Conservation (phyloP, 2,113 vertebrate genomes). For the Pelecanoides urinatrix region DNA sequence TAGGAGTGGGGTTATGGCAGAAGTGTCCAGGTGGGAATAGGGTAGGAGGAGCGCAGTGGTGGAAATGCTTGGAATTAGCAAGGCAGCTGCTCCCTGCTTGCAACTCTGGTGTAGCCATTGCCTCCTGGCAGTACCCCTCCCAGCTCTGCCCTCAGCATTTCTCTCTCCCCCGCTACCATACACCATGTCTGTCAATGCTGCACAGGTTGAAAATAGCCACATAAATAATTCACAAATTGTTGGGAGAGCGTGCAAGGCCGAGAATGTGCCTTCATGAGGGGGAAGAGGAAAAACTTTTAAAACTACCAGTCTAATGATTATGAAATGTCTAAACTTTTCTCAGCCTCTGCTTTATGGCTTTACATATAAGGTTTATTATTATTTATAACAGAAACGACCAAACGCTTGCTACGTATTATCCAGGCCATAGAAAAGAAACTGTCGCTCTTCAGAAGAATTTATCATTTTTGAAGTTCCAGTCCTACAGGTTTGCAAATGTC, state of each 20-base stretch:
- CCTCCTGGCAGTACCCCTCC: background rate
- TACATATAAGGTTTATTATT: background rate
- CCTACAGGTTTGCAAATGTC: background rate
- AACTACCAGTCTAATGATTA: background rate
- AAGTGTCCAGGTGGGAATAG: background rate
- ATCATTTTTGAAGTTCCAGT: background rate
- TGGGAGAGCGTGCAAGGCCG: background rate
- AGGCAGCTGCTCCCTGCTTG: background rate
- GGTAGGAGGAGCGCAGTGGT: accelerated
- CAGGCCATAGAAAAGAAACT: background rate
- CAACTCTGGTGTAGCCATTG: background rate
- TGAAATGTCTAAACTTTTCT: background rate
- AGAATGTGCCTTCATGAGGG: background rate
- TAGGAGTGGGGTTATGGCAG: background rate
- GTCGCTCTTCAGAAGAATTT: background rate
- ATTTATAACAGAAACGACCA: background rate
- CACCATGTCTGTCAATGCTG: background rate
- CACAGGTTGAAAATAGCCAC: background rate
- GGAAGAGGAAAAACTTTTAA: background rate
- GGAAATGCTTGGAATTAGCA: background rate
- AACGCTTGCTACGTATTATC: background rate
- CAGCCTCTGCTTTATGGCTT: background rate
- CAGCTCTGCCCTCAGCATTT: background rate
- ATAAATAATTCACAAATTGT: background rate
- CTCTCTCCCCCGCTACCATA: background rate